Evolutionary conservation across 2,888 invertebrate species (phyloP).

Genomic region (Tolmerus cingulatus): DNA sequence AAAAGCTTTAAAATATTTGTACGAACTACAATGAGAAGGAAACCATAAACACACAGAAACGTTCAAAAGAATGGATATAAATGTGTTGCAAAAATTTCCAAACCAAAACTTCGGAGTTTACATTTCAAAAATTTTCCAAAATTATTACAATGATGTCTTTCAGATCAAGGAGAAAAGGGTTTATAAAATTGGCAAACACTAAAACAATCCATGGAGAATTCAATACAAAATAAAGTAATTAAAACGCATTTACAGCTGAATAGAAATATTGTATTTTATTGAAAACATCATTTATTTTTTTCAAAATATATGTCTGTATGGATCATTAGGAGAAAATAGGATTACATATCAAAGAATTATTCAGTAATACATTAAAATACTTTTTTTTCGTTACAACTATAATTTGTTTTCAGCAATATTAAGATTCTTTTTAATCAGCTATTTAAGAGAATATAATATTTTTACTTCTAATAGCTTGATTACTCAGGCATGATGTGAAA

Average conservation of each 20-base stretch:
- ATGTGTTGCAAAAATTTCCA: not conserved
- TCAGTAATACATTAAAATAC: not conserved
- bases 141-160: not conserved
- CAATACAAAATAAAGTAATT: constrained; percentile 48
- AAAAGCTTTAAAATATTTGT: not conserved
- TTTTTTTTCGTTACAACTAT: not conserved
- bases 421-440: not conserved
- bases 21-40: not conserved
- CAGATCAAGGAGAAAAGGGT: not conserved
- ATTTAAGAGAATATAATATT: not conserved
- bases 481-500: not conserved
- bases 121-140: not conserved
- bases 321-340: not conserved
- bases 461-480: not conserved
- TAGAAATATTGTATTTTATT: constrained; percentile 51
- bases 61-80: constrained; percentile 36
- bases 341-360: constrained; percentile 8
- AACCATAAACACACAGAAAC: not conserved
- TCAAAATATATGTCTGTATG: constrained; percentile 14
- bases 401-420: not conserved
- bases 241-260: constrained; percentile 48
- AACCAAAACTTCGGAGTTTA: not conserved
- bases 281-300: not conserved
- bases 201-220: constrained; percentile 52
- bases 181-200: constrained; percentile 56